phyloP scores from a whole-genome alignment of 2,113 vertebrate species.

The Neofelis nebulosa region DNA sequence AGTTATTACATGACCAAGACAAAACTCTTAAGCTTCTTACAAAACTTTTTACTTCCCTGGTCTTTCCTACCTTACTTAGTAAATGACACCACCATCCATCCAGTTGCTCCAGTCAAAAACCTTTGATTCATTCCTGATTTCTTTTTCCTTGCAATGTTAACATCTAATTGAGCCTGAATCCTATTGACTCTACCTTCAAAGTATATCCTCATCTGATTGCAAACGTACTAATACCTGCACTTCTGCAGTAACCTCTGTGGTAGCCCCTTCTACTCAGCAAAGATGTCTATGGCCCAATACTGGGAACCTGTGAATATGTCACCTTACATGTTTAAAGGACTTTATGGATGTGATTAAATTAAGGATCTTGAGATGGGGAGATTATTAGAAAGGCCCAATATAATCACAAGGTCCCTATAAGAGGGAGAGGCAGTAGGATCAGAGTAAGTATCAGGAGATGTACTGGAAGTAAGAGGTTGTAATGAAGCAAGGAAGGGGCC shows the following conservation, averaged over 20 bases:
- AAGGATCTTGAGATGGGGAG: neutral
- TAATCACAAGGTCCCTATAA: neutral
- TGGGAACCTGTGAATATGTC: neutral
- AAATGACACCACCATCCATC: neutral
- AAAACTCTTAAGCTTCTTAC: neutral
- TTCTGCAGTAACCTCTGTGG: neutral
- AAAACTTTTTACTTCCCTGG: neutral
- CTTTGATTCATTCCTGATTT: neutral
- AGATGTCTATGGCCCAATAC: neutral
- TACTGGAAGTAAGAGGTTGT: neutral
- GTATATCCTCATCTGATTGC: neutral
- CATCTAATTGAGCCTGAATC: neutral
- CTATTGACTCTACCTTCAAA: neutral
- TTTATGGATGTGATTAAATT: slow-evolving; percentile 28
- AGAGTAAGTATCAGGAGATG: neutral
- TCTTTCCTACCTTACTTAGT: slow-evolving; percentile 44
- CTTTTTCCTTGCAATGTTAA: neutral
- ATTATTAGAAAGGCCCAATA: neutral
- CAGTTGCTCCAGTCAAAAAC: neutral
- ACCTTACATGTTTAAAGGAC: neutral
- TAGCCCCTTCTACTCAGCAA: neutral
- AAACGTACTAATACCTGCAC: neutral
- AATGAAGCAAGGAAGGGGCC: neutral
- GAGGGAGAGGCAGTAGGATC: neutral
- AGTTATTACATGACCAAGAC: neutral